Percentiles rank a stretch among this genome's conserved stretches.
Evolutionary conservation across 2,797 vertebrate genomes (phyloP).

Genomic region (Spinus olivaceus): DNA sequence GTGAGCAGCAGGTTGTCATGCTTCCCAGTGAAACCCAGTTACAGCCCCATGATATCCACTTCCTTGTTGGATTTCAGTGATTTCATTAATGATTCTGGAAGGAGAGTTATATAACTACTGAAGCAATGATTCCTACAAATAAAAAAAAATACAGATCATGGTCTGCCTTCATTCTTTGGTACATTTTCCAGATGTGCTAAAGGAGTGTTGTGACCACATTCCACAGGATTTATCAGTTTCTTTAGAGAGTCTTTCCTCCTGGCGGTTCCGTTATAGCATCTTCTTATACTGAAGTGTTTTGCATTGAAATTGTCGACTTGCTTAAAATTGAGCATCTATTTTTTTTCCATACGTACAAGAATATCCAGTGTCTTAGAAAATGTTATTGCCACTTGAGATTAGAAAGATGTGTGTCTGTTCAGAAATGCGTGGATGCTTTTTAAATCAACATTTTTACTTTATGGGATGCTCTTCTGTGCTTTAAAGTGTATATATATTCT

Average conservation of each 20-base stretch:
- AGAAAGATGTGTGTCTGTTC: background rate
- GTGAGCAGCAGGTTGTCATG: accelerated
- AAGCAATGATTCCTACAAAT: background rate
- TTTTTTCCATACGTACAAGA: background rate
- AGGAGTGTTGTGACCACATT: background rate
- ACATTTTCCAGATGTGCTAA: background rate
- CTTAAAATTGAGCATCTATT: background rate
- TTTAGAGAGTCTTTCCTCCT: background rate
- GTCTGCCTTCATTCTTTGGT: background rate
- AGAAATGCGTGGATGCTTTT: background rate
- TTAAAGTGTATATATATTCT: background rate
- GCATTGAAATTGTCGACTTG: background rate
- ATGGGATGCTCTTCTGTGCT: background rate
- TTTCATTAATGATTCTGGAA: background rate
- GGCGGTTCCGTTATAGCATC: background rate
- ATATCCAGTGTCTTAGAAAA: background rate
- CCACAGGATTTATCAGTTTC: accelerated
- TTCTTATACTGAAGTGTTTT: background rate
- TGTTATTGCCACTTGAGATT: background rate
- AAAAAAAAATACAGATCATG: background rate
- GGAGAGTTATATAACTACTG: background rate
- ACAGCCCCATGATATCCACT: background rate
- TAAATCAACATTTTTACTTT: background rate
- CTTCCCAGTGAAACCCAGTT: background rate
- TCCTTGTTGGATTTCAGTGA: background rate